Evolutionary conservation across 35 echinoderm and acorn worm genomes (phyloP).

Genomic region (Ophioderma brevispina): DNA sequence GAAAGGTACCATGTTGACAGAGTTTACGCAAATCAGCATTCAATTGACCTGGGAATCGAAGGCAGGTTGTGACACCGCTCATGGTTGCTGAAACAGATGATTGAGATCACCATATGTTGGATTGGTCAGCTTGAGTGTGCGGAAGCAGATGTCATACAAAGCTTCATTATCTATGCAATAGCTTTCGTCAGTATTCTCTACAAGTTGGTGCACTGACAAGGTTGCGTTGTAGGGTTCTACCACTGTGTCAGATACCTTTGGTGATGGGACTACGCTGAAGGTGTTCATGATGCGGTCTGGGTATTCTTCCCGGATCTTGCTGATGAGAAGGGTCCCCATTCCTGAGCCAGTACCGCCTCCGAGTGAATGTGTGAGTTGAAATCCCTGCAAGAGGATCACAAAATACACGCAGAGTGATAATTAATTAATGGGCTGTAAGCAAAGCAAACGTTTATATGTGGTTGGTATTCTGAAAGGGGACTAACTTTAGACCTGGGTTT

Average conservation of each 20-base stretch:
- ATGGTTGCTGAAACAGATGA: slow-evolving; percentile 88
- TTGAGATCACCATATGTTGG: slow-evolving; percentile 86
- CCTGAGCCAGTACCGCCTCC: slow-evolving; percentile 95
- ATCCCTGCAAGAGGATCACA: too few relatives aligned
- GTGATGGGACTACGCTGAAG: slow-evolving; percentile 89
- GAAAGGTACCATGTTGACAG: slow-evolving; percentile 97
- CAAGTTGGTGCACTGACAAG: slow-evolving; percentile 88
- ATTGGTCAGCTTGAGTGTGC: slow-evolving; percentile 81
- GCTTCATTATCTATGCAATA: slow-evolving; percentile 93
- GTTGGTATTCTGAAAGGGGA: too few relatives aligned
- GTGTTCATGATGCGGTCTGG: slow-evolving; percentile 95
- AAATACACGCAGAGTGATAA: too few relatives aligned
- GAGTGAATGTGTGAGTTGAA: too few relatives aligned
- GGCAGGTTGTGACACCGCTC: slow-evolving; percentile 82
- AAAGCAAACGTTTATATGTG: too few relatives aligned
- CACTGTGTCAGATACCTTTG: slow-evolving; percentile 89
- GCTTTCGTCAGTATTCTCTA: slow-evolving; percentile 85
- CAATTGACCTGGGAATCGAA: too few relatives aligned
- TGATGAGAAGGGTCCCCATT: slow-evolving; percentile 81
- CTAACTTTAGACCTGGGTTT: too few relatives aligned
- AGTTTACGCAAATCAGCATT: slow-evolving; percentile 95
- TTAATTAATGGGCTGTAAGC: too few relatives aligned
- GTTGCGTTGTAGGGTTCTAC: slow-evolving; percentile 97
- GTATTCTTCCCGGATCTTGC: slow-evolving; percentile 83
- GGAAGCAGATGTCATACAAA: slow-evolving; percentile 88